A percentile compares a stretch with the other conserved stretches of the same genome.
These are phyloP conservation scores for Craniophora ligustri DNA, from an alignment of 2,888 invertebrate genomes.

Conservation along the genomic window DNA sequence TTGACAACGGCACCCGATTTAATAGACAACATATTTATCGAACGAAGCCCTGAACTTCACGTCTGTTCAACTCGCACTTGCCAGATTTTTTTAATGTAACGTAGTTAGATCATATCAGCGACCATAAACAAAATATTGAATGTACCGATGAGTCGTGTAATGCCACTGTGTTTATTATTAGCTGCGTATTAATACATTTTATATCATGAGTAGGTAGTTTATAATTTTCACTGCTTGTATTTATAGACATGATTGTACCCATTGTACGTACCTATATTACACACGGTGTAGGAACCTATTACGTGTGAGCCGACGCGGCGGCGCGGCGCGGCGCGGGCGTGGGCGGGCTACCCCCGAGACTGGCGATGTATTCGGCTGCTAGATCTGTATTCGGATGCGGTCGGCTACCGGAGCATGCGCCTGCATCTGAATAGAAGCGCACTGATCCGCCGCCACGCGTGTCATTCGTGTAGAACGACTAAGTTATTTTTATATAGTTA, in stretches of 20 bases:
- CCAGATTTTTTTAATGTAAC: background rate
- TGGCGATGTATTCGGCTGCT: slow-evolving; percentile 19
- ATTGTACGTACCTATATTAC: too few relatives aligned
- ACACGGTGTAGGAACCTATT: too few relatives aligned
- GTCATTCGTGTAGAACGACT: too few relatives aligned
- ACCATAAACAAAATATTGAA: slow-evolving; percentile 13
- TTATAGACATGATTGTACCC: slow-evolving; percentile 48
- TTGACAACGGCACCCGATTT: too few relatives aligned
- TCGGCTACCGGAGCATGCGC: too few relatives aligned
- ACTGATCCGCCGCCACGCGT: too few relatives aligned
- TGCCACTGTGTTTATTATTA: slow-evolving; percentile 57
- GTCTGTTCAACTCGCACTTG: too few relatives aligned
- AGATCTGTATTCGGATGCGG: too few relatives aligned
- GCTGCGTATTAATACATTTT: slow-evolving; percentile 57
- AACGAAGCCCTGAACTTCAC: too few relatives aligned
- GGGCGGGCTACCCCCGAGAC: slow-evolving; percentile 1
- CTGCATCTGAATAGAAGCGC: too few relatives aligned
- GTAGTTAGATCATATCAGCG: background rate
- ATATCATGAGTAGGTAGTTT: slow-evolving; percentile 52
- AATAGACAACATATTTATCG: too few relatives aligned
- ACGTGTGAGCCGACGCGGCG: background rate
- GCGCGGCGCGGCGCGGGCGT: background rate
- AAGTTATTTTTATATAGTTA: too few relatives aligned
- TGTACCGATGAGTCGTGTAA: slow-evolving; percentile 11
- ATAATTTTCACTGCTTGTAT: slow-evolving; percentile 51